phyloP scores from a whole-genome alignment of 92 coral and sea anemone genomes.

The Phenganax subtilis region DNA sequence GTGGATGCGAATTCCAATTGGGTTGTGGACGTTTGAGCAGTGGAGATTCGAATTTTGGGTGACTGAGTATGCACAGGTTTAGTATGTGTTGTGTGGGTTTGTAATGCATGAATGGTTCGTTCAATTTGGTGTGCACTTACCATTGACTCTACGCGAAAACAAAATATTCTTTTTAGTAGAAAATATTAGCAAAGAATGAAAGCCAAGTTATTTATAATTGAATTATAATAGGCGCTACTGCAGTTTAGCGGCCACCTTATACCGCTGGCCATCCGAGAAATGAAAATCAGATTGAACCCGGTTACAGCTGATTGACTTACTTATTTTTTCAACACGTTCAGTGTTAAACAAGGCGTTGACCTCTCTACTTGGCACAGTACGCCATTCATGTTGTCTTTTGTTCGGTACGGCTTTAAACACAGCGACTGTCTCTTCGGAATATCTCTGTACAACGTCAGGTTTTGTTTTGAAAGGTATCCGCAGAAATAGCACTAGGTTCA shows the following conservation, averaged over 20 bases:
- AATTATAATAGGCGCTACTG: not conserved
- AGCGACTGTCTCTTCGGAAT: not conserved
- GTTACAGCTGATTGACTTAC: too few relatives aligned
- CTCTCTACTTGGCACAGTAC: not conserved
- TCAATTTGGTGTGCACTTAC: not conserved
- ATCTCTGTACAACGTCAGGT: not conserved
- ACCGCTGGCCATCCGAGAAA: too few relatives aligned
- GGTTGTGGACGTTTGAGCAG: too few relatives aligned
- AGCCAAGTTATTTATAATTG: not conserved
- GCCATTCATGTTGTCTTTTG: not conserved
- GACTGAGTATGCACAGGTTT: too few relatives aligned
- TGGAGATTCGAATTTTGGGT: too few relatives aligned
- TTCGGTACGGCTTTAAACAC: not conserved
- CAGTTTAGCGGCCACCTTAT: too few relatives aligned
- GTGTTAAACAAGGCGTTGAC: not conserved
- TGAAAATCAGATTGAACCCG: too few relatives aligned
- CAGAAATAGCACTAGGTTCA: constrained; percentile 8
- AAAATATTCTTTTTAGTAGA: too few relatives aligned
- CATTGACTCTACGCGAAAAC: too few relatives aligned
- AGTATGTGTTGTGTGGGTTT: too few relatives aligned
- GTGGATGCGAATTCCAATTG: not conserved
- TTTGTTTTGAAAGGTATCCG: not conserved
- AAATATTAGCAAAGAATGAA: too few relatives aligned
- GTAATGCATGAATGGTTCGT: not conserved
- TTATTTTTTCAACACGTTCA: too few relatives aligned